phyloP scores from a whole-genome alignment of 2,888 invertebrate species.

The Lithophane semibrunnea region DNA sequence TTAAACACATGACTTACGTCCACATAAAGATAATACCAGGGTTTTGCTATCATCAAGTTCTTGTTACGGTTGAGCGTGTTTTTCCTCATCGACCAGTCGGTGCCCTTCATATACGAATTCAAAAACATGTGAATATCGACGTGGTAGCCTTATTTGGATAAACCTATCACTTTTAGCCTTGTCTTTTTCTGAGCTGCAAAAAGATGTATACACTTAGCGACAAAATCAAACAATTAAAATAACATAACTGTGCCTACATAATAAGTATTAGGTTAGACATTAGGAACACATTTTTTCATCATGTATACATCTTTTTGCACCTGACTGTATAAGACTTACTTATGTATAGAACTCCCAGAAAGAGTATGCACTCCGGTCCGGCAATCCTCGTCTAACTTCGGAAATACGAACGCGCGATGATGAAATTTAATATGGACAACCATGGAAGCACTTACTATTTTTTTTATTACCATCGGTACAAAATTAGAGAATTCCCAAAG shows the following conservation, averaged over 20 bases:
- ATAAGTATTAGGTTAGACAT: background rate
- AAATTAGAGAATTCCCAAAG: no score
- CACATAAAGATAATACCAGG: constrained; percentile 73
- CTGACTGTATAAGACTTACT: background rate
- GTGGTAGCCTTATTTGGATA: background rate
- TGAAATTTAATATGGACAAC: no score
- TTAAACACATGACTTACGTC: constrained; percentile 72
- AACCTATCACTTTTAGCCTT: constrained; percentile 7
- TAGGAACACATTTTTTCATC: background rate
- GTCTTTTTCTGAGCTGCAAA: constrained; percentile 20
- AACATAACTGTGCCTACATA: background rate
- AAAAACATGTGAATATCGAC: constrained; percentile 43
- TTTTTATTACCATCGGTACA: no score
- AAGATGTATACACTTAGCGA: constrained; percentile 14
- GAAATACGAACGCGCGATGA: no score
- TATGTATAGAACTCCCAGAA: background rate
- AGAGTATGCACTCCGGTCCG: background rate
- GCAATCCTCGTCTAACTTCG: background rate
- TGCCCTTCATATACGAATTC: constrained; percentile 46
- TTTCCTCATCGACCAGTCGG: constrained; percentile 13
- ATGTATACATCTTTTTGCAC: constrained; percentile 34
- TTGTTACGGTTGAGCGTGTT: constrained; percentile 15
- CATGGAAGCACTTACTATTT: no score
- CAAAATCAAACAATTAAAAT: background rate
- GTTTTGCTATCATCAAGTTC: constrained; percentile 59